A percentile compares a stretch with the other conserved stretches of the same genome.
phyloP scores from a whole-genome alignment of 2,888 invertebrate genomes.

The Macrophya annulata region DNA sequence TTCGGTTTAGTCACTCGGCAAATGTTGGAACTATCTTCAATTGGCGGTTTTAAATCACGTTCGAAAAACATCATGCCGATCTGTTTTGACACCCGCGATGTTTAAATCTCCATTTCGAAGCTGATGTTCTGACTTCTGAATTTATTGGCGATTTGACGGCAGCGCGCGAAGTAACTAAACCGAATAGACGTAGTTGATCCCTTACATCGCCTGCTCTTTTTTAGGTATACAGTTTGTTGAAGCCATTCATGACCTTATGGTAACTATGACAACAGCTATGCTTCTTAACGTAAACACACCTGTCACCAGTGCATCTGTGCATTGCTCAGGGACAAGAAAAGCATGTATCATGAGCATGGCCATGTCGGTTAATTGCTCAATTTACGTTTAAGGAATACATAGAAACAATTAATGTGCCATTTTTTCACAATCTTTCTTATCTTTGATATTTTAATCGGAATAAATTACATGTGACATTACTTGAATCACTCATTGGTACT shows the following conservation, averaged over 20 bases:
- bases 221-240: no score
- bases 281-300: conserved; percentile 47
- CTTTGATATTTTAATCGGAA: neutral
- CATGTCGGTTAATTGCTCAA: conserved; percentile 29
- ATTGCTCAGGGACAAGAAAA: neutral
- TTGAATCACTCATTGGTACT: neutral
- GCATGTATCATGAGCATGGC: conserved; percentile 35
- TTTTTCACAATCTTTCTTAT: neutral
- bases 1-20: no score
- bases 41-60: no score
- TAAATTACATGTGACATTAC: neutral
- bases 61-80: no score
- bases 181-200: no score
- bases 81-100: no score
- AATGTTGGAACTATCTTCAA: no score
- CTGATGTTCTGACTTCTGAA: no score
- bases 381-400: conserved; percentile 12
- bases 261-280: conserved; percentile 51
- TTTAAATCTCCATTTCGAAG: no score
- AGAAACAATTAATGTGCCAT: conserved; percentile 22
- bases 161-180: no score
- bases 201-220: no score
- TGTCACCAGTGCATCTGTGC: conserved; percentile 25
- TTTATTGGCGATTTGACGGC: no score
- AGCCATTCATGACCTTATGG: conserved; percentile 9